Conservation (phyloP, 2,113 vertebrate genomes). For the Nothoprocta pentlandii region DNA sequence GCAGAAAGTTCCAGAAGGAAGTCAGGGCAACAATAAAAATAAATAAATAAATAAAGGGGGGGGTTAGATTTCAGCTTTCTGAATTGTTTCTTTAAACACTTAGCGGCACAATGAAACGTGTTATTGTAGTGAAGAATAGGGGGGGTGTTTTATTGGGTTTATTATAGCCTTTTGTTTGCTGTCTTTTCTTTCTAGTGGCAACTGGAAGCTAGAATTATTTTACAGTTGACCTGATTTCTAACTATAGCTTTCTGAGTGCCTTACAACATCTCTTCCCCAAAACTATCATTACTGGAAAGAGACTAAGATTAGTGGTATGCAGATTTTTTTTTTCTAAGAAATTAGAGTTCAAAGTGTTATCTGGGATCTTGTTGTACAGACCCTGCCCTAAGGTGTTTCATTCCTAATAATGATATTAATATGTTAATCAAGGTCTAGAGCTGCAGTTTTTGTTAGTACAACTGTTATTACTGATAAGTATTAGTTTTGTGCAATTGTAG, state of each 20-base stretch:
- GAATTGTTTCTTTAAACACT: neutral
- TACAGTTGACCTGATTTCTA: conserved; percentile 66
- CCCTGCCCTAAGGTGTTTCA: neutral
- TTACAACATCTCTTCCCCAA: neutral
- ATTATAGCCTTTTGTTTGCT: conserved; percentile 14
- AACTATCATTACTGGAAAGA: neutral
- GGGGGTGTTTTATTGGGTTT: conserved; percentile 15
- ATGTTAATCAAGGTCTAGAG: neutral
- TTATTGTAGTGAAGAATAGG: neutral
- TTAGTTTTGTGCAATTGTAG: neutral
- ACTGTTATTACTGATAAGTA: neutral
- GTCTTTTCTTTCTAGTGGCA: conserved; percentile 62
- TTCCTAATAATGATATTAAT: neutral
- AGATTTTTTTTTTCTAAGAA: neutral
- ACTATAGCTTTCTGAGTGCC: conserved; percentile 58
- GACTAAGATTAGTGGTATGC: neutral
- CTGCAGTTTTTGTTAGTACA: neutral
- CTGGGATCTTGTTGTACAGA: neutral
- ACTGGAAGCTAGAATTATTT: conserved; percentile 67
- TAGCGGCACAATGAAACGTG: neutral
- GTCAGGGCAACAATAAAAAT: neutral
- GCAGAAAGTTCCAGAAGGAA: conserved; percentile 3
- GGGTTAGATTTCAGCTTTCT: neutral
- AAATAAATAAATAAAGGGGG: neutral
- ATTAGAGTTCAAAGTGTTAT: neutral